Base-by-base conservation (phyloP, 2,113 vertebrate genomes). In the Dunckerocampus dactyliophorus region DNA sequence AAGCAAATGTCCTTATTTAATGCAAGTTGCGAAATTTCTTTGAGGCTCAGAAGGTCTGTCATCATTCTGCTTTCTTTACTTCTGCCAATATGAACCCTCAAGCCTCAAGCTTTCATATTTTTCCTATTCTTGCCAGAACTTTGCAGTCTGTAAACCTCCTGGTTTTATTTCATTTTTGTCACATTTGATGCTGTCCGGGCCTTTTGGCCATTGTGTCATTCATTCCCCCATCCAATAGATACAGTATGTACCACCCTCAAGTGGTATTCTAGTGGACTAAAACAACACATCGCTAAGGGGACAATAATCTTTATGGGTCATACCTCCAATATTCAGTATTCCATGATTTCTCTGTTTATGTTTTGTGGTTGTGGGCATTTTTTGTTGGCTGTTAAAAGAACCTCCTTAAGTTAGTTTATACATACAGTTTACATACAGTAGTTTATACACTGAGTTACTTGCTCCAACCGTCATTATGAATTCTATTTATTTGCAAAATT, bases 1-100 rank as follows among this genome's bases (percentile, higher is more conserved):
- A 77, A 69, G 79, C 72, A 79, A 82, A 76, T 78, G 72, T 82
- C 80, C n/a, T n/a, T n/a, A 84, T 82, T 87, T 82, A 82, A 83
- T 76, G 63, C 45, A 56, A 59, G 64, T 21, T 45, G 53, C 50
- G 65, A 65, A 51, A 46, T 58, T 61, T 74, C 81, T 67, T 66
- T 39, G 14, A 67, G 64, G 62, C 67, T 66, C 79, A 61, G 55
- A 60, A 21, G 67, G 66, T 39, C 37, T 9, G 56, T 62, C 74
- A 59, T 57, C 53, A 60, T 70, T 59, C 63, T 63, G 59, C 51
- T 48, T 61, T 65, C 10, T 76, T 82, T 80, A 83, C 24, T 5
- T 28, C 24, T 28, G 24, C 2, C 83, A 78, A 34, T 28, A 43
- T 21, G 63, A 52, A 58, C 59, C 70, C 65, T 59, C 45, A 16